Evolutionary conservation across 64 coral and sea anemone genomes (phyloP).

Genomic region (Montipora sp.): DNA sequence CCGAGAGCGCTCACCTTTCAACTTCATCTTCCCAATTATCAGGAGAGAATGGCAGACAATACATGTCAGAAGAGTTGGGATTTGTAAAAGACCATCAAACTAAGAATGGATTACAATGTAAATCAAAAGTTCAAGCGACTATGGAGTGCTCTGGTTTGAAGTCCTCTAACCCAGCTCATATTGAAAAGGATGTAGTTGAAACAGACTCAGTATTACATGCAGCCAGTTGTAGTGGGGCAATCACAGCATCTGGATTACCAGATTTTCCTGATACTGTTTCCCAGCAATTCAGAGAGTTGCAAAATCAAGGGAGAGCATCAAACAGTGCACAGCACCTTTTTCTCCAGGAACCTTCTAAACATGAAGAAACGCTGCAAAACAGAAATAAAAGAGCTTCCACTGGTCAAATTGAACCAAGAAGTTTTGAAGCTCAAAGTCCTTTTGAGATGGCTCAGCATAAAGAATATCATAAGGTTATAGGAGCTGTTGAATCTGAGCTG

Average conservation of each 20-base stretch:
- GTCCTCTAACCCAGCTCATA: not conserved
- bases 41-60: not conserved
- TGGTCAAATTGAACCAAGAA: not conserved
- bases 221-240: not conserved
- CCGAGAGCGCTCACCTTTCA: not conserved
- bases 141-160: not conserved
- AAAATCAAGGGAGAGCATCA: not conserved
- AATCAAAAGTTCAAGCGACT: not conserved
- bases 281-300: conserved; percentile 3
- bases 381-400: not conserved
- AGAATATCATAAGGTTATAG: not conserved
- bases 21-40: not conserved
- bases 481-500: not conserved
- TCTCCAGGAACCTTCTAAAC: not conserved
- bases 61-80: not conserved
- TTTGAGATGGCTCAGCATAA: not conserved
- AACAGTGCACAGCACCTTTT: not conserved
- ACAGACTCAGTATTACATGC: no score
- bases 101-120: no score
- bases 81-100: no score
- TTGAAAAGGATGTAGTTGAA: not conserved
- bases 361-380: not conserved
- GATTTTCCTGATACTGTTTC: conserved; percentile 36
- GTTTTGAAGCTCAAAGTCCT: not conserved
- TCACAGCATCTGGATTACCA: not conserved